These are phyloP conservation scores for Delia radicum DNA, from an alignment of 1,140 invertebrate genomes.

Conservation along the genomic window DNA sequence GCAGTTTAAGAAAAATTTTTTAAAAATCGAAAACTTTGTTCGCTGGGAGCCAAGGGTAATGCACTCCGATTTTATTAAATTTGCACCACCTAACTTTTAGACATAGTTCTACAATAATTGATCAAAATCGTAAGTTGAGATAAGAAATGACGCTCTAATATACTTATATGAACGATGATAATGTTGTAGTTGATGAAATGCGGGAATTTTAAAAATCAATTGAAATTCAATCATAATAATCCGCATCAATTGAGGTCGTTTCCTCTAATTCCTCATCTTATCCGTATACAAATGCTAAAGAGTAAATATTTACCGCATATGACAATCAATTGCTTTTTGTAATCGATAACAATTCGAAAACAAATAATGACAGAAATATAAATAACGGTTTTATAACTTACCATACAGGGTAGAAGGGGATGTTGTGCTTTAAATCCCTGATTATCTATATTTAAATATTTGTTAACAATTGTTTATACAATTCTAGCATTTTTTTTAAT, in stretches of 20 bases:
- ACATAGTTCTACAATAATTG: too few species aligned
- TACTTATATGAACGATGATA: neutral
- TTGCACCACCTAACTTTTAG: too few species aligned
- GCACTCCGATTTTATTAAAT: too few species aligned
- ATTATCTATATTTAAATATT: neutral
- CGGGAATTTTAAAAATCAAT: neutral
- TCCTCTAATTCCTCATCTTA: neutral
- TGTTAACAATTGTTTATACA: neutral
- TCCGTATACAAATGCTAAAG: neutral
- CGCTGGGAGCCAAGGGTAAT: too few species aligned
- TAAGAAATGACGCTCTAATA: too few species aligned
- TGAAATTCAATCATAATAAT: slow-evolving; percentile 5
- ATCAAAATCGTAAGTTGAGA: too few species aligned
- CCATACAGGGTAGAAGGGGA: neutral
- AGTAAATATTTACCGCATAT: neutral
- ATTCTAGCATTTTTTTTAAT: neutral
- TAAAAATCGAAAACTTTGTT: too few species aligned
- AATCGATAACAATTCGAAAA: neutral
- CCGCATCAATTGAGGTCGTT: neutral
- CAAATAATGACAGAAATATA: neutral
- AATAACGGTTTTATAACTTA: neutral
- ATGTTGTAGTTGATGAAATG: neutral
- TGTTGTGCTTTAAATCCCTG: neutral
- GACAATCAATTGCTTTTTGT: neutral
- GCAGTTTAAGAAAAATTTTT: too few species aligned